Evolutionary conservation across 2,888 invertebrate species (phyloP), one percentile per base, ranked within the genome.

Genomic region (Trypoxylon attenuatum): DNA sequence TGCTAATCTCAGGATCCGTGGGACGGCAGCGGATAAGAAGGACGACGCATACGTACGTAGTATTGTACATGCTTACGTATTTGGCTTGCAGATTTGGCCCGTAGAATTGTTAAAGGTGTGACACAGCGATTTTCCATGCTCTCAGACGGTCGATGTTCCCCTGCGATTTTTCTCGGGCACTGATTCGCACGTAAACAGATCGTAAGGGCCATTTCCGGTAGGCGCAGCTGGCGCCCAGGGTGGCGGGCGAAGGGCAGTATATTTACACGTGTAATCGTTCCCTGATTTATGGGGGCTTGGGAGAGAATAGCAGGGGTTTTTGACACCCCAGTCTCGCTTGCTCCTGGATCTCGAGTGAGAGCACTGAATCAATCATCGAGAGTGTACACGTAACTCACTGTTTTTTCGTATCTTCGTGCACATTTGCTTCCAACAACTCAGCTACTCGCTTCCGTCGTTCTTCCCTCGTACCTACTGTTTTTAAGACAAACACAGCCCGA

Each of bases 231-330:
- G 57, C 47, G 45, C 21, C 54, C 39, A 47, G 58, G 61, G 42
- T 19, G 49, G 51, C 60, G 39, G 38, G 27, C 50, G 51, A 54
- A 61, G 33, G 29, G 27, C 49, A 53, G 60, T 63, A 57, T 76
- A 75, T 78, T 78, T 78, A 76, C 78, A 68, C 75, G 63, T 71
- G 72, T 76, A 75, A 78, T 75, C 76, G 70, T 71, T 64, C 65
- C 46, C 33, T 73, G 78, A 76, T 78, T 78, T 75, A 75, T 76
- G 55, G 69, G 22, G 57, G 60, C 47, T 49, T 38, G 45, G 63
- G 19, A 57, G 56, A 49, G 61, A 55, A 45, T 4, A 19, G 25
- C 33, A 51, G 52, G 69, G 65, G 27, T 41, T 49, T 47, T 54
- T 46, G 54, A 49, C 47, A 41, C 59, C 49, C 56, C 27, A 15